Conservation (phyloP, 2,888 invertebrate genomes). For the Cataglyphis albicans region DNA sequence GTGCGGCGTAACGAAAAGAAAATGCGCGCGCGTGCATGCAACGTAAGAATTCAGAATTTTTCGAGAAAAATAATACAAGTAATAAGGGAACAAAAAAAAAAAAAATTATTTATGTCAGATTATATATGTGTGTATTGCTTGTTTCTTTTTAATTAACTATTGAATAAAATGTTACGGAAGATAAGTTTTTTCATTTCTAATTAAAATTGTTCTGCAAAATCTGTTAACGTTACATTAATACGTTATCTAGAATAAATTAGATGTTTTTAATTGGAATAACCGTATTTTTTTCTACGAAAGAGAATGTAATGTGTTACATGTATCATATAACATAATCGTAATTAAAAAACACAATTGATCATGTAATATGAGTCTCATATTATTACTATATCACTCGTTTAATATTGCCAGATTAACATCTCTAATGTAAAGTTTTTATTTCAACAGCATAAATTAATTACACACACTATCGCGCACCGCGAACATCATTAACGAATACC, state of each 20-base stretch:
- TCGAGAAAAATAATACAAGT: not conserved
- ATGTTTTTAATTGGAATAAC: too few relatives aligned
- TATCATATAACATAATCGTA: not conserved
- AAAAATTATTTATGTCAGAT: not conserved
- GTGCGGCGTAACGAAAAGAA: not conserved
- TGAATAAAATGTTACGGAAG: not conserved
- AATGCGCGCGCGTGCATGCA: not conserved
- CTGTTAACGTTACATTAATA: not conserved
- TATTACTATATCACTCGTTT: too few relatives aligned
- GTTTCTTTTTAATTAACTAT: not conserved
- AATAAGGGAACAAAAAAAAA: too few relatives aligned
- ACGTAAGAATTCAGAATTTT: slow-evolving; percentile 9
- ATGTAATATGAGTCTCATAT: not conserved
- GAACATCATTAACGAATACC: not conserved
- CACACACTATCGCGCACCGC: too few relatives aligned
- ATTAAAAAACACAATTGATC: not conserved
- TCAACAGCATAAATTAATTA: not conserved
- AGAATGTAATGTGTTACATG: too few relatives aligned
- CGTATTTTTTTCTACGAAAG: too few relatives aligned
- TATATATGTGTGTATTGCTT: not conserved
- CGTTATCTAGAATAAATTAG: not conserved
- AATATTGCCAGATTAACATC: not conserved
- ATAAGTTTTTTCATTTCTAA: not conserved
- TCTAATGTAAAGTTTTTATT: not conserved
- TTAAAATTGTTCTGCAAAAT: not conserved